A percentile compares a stretch with the other conserved stretches of the same genome.
Conservation (phyloP, 2,797 vertebrate genomes). For the Pipistrellus kuhlii region DNA sequence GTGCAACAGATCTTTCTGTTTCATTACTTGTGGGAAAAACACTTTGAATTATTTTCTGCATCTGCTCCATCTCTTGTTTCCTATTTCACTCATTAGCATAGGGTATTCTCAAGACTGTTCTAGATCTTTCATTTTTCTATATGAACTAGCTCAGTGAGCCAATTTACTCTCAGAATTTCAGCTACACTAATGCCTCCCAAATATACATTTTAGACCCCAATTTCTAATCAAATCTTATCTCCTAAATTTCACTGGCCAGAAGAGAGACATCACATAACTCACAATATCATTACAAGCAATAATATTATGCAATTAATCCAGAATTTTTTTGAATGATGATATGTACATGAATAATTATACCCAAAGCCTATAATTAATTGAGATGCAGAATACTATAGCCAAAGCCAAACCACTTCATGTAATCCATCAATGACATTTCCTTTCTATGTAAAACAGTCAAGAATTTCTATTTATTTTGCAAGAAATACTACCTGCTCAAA, state of each 20-base stretch:
- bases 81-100: background rate
- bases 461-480: slow-evolving; percentile 10
- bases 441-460: slow-evolving; percentile 6
- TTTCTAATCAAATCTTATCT: slow-evolving; percentile 7
- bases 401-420: background rate
- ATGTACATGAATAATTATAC: background rate
- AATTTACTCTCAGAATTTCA: background rate
- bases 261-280: background rate
- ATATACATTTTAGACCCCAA: background rate
- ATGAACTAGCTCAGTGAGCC: background rate
- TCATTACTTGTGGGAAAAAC: background rate
- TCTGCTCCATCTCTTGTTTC: background rate
- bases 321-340: slow-evolving; percentile 19
- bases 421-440: background rate
- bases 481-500: background rate
- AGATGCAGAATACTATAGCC: background rate
- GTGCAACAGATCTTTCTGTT: background rate
- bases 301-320: background rate
- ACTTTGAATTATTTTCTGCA: background rate
- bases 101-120: background rate
- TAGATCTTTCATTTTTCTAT: background rate
- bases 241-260: background rate
- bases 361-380: background rate
- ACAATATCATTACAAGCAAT: background rate
- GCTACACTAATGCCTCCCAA: background rate